phyloP scores from a whole-genome alignment of 1,140 invertebrate species.

The Hylaeus anthracinus region DNA sequence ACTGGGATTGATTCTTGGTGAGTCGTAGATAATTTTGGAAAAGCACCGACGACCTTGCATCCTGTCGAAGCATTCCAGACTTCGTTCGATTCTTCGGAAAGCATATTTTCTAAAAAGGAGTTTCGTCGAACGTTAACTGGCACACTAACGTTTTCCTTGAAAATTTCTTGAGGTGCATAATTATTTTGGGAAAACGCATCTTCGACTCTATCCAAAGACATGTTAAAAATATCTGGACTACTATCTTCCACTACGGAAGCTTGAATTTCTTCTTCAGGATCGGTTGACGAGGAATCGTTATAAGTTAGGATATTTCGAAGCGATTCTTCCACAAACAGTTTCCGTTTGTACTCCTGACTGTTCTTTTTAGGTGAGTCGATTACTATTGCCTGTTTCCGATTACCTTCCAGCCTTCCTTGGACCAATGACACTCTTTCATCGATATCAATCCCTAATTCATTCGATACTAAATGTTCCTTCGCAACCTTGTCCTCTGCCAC shows the following conservation, averaged over 20 bases:
- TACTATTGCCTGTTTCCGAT: neutral
- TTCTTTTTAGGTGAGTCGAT: neutral
- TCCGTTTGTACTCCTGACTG: neutral
- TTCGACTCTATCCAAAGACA: neutral
- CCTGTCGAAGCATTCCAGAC: neutral
- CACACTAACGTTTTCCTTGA: neutral
- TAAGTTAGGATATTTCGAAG: constrained; percentile 3
- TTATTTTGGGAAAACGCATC: neutral
- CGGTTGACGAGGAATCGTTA: neutral
- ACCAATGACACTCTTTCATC: neutral
- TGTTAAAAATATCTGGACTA: neutral
- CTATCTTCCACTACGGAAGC: neutral
- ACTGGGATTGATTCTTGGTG: neutral
- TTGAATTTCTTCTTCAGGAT: neutral
- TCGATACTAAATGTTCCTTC: neutral
- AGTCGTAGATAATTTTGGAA: constrained; percentile 40
- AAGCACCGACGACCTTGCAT: constrained; percentile 60
- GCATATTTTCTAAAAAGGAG: constrained; percentile 72
- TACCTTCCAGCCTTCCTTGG: neutral
- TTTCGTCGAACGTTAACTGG: constrained; percentile 55
- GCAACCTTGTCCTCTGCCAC: neutral
- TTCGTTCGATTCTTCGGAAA: constrained; percentile 51
- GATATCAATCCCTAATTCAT: neutral
- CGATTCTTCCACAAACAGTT: constrained; percentile 12
- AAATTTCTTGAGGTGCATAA: neutral